These are phyloP conservation scores for Synergus laeviventris DNA, from an alignment of 2,888 invertebrate species.

Conservation along the genomic window DNA sequence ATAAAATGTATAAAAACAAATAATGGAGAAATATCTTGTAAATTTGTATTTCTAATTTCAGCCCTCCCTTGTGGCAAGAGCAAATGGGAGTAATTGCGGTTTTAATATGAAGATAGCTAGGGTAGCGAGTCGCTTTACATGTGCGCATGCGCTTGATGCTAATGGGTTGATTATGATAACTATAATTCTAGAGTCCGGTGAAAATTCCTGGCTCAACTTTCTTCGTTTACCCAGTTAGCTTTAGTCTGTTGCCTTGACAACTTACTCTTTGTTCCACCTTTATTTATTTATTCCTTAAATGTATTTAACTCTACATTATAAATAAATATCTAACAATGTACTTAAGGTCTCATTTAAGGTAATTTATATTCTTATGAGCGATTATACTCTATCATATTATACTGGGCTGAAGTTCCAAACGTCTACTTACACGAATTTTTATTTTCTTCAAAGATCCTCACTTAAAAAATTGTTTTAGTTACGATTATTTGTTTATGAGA, in stretches of 20 bases:
- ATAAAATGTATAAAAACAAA: background rate
- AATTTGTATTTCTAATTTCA: conserved; percentile 34
- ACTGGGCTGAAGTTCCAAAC: no score
- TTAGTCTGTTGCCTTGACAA: conserved; percentile 38
- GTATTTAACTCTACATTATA: background rate
- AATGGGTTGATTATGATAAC: conserved; percentile 63
- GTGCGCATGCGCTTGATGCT: conserved; percentile 42
- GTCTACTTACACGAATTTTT: no score
- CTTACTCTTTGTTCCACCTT: conserved; percentile 36
- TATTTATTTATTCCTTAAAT: background rate
- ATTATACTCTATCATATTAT: no score
- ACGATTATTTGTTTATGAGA: no score
- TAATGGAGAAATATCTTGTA: conserved; percentile 7
- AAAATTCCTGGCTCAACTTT: conserved; percentile 32
- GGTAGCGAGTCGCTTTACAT: conserved; percentile 10
- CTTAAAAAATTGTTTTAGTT: no score
- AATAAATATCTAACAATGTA: background rate
- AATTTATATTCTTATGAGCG: no score
- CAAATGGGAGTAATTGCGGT: conserved; percentile 50
- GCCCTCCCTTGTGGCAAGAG: conserved; percentile 17
- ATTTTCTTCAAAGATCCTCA: no score
- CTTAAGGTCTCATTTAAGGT: background rate
- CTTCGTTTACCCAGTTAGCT: conserved; percentile 40
- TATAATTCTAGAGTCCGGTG: conserved; percentile 47
- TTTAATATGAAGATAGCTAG: conserved; percentile 44